phyloP scores from a whole-genome alignment of 2,888 invertebrate genomes.

The Ormyrus rosae region DNA sequence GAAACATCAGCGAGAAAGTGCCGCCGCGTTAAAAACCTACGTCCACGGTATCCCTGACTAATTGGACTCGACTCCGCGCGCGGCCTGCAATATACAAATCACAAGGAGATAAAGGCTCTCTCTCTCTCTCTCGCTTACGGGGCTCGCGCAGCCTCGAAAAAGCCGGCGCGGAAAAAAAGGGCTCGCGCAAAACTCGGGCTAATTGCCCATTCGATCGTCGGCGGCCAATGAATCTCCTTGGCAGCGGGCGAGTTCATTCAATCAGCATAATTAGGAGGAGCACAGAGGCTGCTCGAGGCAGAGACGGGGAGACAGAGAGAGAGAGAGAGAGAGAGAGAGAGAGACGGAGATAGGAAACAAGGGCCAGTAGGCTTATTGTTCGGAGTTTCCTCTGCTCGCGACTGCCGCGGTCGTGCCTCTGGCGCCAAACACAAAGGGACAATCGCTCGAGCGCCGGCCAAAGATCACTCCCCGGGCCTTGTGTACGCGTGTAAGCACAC shows the following conservation, averaged over 20 bases:
- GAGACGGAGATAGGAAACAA: background rate
- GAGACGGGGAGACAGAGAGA: background rate
- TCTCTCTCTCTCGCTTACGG: too few species aligned
- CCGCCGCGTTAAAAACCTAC: too few species aligned
- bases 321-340: background rate
- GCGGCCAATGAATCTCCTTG: conserved; percentile 42
- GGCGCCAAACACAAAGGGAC: conserved; percentile 47
- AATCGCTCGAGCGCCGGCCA: conserved; percentile 27
- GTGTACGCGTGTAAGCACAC: background rate
- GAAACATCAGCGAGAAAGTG: too few species aligned
- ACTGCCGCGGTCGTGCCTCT: conserved; percentile 14
- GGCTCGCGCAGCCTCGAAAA: background rate
- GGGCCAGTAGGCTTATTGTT: too few species aligned
- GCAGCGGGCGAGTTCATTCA: conserved; percentile 30
- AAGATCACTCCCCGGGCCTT: conserved; percentile 19
- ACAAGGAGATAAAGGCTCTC: conserved; percentile 9
- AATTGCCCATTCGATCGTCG: conserved; percentile 40
- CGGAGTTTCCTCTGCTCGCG: conserved; percentile 16
- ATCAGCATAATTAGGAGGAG: conserved; percentile 50
- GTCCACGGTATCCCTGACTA: background rate
- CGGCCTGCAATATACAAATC: conserved; percentile 1
- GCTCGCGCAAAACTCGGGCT: background rate
- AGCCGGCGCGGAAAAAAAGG: background rate
- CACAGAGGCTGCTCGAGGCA: background rate
- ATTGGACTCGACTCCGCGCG: background rate